Conservation (phyloP, 2,888 invertebrate species). For the Pachymerium ferrugineum region DNA sequence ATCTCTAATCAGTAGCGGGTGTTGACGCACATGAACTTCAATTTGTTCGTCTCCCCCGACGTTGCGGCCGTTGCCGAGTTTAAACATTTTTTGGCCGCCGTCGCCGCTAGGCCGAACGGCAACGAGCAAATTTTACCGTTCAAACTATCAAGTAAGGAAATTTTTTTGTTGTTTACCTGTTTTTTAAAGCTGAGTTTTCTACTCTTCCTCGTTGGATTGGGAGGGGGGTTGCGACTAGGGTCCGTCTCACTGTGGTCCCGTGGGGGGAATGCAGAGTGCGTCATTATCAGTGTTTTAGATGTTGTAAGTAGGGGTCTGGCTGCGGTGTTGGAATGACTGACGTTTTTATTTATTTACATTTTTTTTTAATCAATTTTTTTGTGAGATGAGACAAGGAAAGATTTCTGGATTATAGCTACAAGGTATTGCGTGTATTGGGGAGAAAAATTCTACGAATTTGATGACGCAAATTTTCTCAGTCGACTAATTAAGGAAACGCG, state of each 20-base stretch:
- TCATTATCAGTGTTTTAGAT: not conserved
- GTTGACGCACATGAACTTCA: slow-evolving; percentile 21
- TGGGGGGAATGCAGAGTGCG: slow-evolving; percentile 10
- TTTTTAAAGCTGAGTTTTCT: no score
- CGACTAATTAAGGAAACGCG: slow-evolving; percentile 21
- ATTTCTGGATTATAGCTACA: not conserved
- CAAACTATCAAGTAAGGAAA: not conserved
- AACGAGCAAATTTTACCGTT: not conserved
- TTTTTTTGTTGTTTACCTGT: not conserved
- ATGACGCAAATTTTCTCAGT: slow-evolving; percentile 18
- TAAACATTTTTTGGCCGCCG: not conserved
- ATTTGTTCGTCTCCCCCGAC: slow-evolving; percentile 10
- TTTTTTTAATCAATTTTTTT: no score
- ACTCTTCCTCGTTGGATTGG: not conserved
- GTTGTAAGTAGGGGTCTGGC: slow-evolving; percentile 3
- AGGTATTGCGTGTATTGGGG: slow-evolving; percentile 7
- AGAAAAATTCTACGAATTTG: slow-evolving; percentile 17
- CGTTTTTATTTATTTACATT: not conserved
- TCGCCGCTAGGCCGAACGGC: no score
- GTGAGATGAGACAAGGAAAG: not conserved
- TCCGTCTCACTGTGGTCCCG: slow-evolving; percentile 14
- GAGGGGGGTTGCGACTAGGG: not conserved
- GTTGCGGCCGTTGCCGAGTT: not conserved
- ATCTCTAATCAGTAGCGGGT: slow-evolving; percentile 14
- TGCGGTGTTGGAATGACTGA: not conserved